These are phyloP conservation scores for Oreochromis grahami DNA, from an alignment of 2,797 vertebrate species.

Conservation along the genomic window DNA sequence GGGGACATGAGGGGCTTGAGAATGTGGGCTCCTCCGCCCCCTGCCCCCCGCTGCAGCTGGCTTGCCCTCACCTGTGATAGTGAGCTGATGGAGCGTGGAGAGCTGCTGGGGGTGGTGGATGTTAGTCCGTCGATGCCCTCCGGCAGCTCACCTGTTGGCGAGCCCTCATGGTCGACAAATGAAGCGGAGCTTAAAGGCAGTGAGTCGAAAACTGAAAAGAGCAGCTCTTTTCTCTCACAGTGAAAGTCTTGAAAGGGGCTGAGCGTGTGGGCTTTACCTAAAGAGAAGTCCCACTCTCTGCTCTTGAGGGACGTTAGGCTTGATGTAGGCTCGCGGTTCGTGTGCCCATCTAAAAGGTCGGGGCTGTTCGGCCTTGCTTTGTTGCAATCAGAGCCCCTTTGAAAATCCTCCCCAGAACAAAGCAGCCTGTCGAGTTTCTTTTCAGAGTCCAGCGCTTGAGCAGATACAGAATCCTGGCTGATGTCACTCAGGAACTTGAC, in stretches of 20 bases:
- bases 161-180: constrained; percentile 84
- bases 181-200: constrained; percentile 83
- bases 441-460: constrained; percentile 43
- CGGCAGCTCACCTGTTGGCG: constrained; percentile 82
- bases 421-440: constrained; percentile 41
- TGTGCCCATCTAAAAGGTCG: constrained; percentile 85
- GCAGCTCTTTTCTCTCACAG: constrained; percentile 80
- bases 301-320: constrained; percentile 64
- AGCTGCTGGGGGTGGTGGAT: constrained; percentile 92
- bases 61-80: constrained; percentile 86
- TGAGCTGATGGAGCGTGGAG: constrained; percentile 90
- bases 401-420: constrained; percentile 50
- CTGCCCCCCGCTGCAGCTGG: constrained; percentile 81
- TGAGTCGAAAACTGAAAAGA: constrained; percentile 77
- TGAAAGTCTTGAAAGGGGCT: constrained; percentile 91
- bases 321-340: constrained; percentile 73
- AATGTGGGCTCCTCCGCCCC: constrained; percentile 82
- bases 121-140: constrained; percentile 78
- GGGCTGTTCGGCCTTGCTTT: constrained; percentile 76
- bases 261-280: constrained; percentile 79
- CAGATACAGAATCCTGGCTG: constrained; percentile 83
- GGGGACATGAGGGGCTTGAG: constrained; percentile 98
- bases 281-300: constrained; percentile 68
- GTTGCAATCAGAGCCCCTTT: constrained; percentile 62
- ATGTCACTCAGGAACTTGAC: constrained; percentile 94